Base-by-base conservation (phyloP, 2,888 invertebrate genomes). In the Empis stercorea region DNA sequence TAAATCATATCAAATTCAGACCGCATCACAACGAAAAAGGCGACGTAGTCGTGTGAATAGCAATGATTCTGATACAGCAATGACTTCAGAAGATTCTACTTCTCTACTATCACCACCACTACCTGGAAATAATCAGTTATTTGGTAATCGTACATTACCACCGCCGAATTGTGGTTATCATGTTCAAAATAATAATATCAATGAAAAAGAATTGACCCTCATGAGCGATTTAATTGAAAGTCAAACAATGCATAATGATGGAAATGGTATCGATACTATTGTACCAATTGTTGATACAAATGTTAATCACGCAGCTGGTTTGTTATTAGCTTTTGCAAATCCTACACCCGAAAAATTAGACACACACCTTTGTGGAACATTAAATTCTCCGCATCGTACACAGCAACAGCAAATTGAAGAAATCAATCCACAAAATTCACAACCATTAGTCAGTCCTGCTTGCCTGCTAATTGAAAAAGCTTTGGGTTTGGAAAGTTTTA, bases 391-490 rank as follows among this genome's bases (percentile, higher is more conserved):
- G 9, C 54, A 57, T 10, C 55, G 57, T 9, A 57, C 60, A 5
- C 57, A 60, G 20, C 57, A 41, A 4, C 32, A 51, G 9, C 60
- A 64, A n/a, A 34, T 34, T 34, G 34, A 34, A n/a, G 13, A 34
- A n/a, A 27, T 20, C 5, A 4, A 13, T n/a, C 65, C 59, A 13
- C 54, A 58, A 11, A 56, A 56, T 9, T 57, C 61, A 5, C 57
- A 60, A 20, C 57, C 62, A 5, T 56, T 59, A 1, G 68, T 88
- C 1, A 87, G 87, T 48, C 84, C 87, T 3, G 86, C 87, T 1
- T 88, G 87, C 61, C 68, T 87, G 16, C 63, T 88, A 45, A 86
- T 88, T 5, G 87, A 87, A 55, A 87, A 87, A 0, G 87, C 87
- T 1, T 87, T 88, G 5, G 87, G 86, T 4, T 87, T 85, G 0